Evolutionary conservation across 2,113 vertebrate species (phyloP), one percentile per base, ranked within the genome.

Genomic region (Varanus komodoensis): DNA sequence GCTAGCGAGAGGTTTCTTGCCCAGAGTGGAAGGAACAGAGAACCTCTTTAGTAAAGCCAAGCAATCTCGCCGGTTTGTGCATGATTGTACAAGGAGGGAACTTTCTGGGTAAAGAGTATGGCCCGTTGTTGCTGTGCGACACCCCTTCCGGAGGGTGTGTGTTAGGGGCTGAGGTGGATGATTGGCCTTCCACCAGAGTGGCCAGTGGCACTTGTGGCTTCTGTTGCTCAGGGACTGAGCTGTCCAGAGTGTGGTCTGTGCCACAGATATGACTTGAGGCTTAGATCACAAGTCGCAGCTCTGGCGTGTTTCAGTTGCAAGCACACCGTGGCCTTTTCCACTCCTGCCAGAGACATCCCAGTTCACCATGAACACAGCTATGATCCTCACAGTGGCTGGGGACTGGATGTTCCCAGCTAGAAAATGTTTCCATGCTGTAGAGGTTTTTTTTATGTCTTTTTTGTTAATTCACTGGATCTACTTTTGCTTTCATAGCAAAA

Each of bases 21-120:
- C 8, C 9, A 0, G 19, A 54, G 32, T 6, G 32, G 0, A 1
- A 19, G 27, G 4, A 5, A 1, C 9, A 9, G 19, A n/a, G 82
- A 78, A 84, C 32, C 52, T 75, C 1, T 29, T 32, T 73, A 29
- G 14, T 25, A 68, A 21, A 57, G 21, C 44, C 12, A 27, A 73
- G 6, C n/a, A 8, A 17, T 50, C 6, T 23, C 50, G 0, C 81
- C 86, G 32, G 44, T 32, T 57, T 25, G 25, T 85, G 14, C 8
- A 2, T 48, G 27, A 48, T 48, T 71, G 69, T 1, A 29, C 68
- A 50, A 21, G 74, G 34, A 38, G 74, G 74, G 19, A 32, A 23
- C 54, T 61, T 32, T 54, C 9, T 19, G 19, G n/a, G 11, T 9
- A 82, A n/a, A 25, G 81, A 61, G n/a, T 8, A 32, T 54, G 12